These are phyloP conservation scores for Galleria mellonella DNA, from an alignment of 1,140 invertebrate species.

Conservation along the genomic window DNA sequence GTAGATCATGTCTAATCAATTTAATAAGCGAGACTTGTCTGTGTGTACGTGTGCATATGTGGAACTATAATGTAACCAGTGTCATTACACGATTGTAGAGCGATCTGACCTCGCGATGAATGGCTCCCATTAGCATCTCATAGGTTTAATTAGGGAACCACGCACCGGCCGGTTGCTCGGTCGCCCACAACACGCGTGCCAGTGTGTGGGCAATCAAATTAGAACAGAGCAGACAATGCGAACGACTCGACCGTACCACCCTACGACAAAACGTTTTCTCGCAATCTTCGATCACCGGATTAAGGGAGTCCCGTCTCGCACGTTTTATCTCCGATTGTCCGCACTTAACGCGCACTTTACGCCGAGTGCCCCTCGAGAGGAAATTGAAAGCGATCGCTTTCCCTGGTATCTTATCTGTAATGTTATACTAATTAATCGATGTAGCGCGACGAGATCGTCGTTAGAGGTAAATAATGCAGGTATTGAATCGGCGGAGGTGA, in stretches of 20 bases:
- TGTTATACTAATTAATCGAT: slow-evolving; percentile 72
- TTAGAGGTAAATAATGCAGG: slow-evolving; percentile 65
- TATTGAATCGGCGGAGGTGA: slow-evolving; percentile 54
- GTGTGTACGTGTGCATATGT: slow-evolving; percentile 16
- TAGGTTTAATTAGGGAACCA: slow-evolving; percentile 56
- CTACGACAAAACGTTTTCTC: slow-evolving; percentile 71
- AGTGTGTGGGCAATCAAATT: slow-evolving; percentile 58
- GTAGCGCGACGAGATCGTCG: slow-evolving; percentile 48
- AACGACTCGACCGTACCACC: slow-evolving; percentile 51
- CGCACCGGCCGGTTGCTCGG: slow-evolving; percentile 34
- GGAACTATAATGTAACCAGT: slow-evolving; percentile 17
- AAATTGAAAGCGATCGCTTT: slow-evolving; percentile 73
- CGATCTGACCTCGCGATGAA: slow-evolving; percentile 35
- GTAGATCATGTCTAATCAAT: slow-evolving; percentile 26
- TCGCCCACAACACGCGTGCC: slow-evolving; percentile 40
- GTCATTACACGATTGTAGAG: slow-evolving; percentile 15
- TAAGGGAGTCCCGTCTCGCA: slow-evolving; percentile 69
- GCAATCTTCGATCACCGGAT: slow-evolving; percentile 72
- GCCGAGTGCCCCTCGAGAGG: slow-evolving; percentile 68
- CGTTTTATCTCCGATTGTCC: slow-evolving; percentile 72
- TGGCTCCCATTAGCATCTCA: slow-evolving; percentile 49
- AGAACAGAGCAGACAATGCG: slow-evolving; percentile 55
- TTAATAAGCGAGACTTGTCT: slow-evolving; percentile 9
- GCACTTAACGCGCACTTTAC: slow-evolving; percentile 71
- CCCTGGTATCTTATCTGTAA: slow-evolving; percentile 67